Percentiles rank a stretch among this genome's conserved stretches.
phyloP scores from a whole-genome alignment of 2,797 vertebrate genomes.

The Epinephelus awoara region DNA sequence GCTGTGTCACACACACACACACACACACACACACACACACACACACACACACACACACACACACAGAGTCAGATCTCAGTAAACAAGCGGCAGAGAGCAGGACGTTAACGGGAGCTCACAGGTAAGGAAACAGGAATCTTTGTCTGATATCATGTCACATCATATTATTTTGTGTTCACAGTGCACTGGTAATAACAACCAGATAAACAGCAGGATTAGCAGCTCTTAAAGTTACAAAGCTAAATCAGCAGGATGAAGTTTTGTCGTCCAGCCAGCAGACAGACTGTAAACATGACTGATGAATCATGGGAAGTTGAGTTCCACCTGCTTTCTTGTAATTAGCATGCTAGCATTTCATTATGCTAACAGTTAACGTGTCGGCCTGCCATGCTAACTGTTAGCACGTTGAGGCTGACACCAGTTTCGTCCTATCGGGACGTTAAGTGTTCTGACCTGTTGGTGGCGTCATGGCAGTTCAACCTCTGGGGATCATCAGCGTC shows the following conservation, averaged over 20 bases:
- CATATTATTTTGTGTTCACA: no score
- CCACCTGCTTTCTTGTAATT: background rate
- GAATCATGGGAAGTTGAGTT: constrained; percentile 23
- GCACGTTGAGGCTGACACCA: background rate
- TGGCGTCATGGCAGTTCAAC: no score
- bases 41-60: constrained; percentile 28
- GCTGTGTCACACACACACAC: constrained; percentile 43
- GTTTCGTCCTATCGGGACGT: no score
- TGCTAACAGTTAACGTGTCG: no score
- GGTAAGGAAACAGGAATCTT: constrained; percentile 41
- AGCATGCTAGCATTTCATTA: background rate
- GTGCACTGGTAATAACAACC: no score
- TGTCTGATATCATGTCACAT: background rate
- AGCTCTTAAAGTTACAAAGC: background rate
- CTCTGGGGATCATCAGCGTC: no score
- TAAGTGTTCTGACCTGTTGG: no score
- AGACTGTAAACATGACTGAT: background rate
- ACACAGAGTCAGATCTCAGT: constrained; percentile 36
- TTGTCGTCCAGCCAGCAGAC: background rate
- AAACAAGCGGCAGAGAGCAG: constrained; percentile 57
- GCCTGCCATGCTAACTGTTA: background rate
- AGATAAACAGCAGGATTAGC: background rate
- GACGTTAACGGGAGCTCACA: constrained; percentile 19
- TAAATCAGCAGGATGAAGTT: background rate
- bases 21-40: constrained; percentile 19